Evolutionary conservation across 2,888 invertebrate genomes (phyloP), one percentile per base, ranked within the genome.

Genomic region (Rhynchonema sp.): DNA sequence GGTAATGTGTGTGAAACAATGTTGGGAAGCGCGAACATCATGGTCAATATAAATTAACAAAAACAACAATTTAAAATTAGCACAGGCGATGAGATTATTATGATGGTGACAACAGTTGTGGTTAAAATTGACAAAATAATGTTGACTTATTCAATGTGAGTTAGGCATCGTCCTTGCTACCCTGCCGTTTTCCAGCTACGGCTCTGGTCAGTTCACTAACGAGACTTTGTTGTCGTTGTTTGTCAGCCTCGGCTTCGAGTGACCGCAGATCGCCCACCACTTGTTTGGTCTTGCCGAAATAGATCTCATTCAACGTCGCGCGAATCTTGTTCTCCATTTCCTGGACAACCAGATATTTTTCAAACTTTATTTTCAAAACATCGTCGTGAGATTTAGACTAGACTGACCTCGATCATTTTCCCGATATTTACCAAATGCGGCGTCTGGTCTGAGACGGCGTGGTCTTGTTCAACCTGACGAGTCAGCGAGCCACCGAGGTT

Each of bases 281-380:
- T 76, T 94, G 92, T 77, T 87, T 90, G 59, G 96, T 98, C 78
- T 98, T 98, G 73, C 94, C 91, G 78, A 98, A 98, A 77, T 98
- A 98, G 69, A 98, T 96, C 76, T 94, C 92, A 74, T 96, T 96
- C 68, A 98, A 80, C 3, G 92, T 94, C 75, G 88, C 89, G 67
- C 98, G 83, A 73, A 98, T 98, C 80, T 96, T 98, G 75, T 96
- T 98, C 75, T 98, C 98, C 90, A 96, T 96, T 70, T 98, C 96
- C 78, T 78, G 68, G 26, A n/a, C n/a, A n/a, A n/a, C n/a, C n/a
- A n/a, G n/a, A n/a, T n/a, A n/a, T n/a, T n/a, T n/a, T n/a, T n/a
- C n/a, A n/a, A n/a, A n/a, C n/a, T n/a, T n/a, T n/a, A n/a, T n/a
- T n/a, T n/a, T n/a, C n/a, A n/a, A n/a, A n/a, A n/a, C n/a, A n/a